Conservation (phyloP, 2,888 invertebrate genomes). For the Leucania comma region DNA sequence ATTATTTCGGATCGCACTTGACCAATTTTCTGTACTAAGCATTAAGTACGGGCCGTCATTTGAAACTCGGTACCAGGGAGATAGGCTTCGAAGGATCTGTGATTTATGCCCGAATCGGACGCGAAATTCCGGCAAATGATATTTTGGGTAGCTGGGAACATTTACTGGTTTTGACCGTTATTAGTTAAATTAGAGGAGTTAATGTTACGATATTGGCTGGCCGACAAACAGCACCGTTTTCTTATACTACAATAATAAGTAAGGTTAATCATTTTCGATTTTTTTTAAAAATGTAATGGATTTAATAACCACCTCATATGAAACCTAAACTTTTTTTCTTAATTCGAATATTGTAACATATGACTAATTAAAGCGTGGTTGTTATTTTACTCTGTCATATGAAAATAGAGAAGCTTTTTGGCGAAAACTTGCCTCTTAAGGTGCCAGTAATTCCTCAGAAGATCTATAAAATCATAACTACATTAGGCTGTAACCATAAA, state of each 20-base stretch:
- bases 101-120: conserved; percentile 42
- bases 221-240: too few relatives aligned
- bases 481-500: too few relatives aligned
- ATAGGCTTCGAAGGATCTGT: conserved; percentile 47
- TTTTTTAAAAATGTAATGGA: too few relatives aligned
- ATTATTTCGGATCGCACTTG: neutral
- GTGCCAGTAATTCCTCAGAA: neutral
- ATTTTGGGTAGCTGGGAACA: conserved; percentile 17
- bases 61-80: conserved; percentile 26
- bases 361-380: neutral
- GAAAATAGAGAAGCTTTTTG: neutral
- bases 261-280: too few relatives aligned
- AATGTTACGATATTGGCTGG: neutral
- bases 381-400: neutral
- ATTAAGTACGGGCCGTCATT: conserved; percentile 45
- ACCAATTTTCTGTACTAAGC: conserved; percentile 24
- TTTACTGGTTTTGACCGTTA: conserved; percentile 8
- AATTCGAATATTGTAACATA: too few relatives aligned
- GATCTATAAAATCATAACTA: too few relatives aligned
- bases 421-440: neutral
- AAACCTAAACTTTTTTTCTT: too few relatives aligned
- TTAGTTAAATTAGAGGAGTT: neutral
- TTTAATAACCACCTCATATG: too few relatives aligned
- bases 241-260: too few relatives aligned
- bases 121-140: conserved; percentile 39